Evolutionary conservation across 1,140 invertebrate genomes (phyloP), one percentile per base, ranked within the genome.

Genomic region (Megathymus violae): DNA sequence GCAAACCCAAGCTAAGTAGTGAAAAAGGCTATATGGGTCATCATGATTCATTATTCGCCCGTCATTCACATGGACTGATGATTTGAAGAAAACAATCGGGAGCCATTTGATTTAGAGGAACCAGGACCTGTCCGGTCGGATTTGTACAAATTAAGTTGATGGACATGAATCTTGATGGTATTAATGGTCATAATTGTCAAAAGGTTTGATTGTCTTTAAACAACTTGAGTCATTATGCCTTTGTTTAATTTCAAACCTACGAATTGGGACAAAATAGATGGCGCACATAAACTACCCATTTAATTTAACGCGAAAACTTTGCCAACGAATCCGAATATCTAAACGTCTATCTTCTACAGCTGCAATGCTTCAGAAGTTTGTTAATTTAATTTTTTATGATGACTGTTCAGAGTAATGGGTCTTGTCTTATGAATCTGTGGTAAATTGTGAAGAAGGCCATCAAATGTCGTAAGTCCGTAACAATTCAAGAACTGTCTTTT

Each of bases 251-350:
- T 9, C 27, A n/a, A 31, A 5, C 19, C 19, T 3, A 22, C 19
- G 19, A 31, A 9, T 31, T 9, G 41, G 17, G 15, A 43, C 14
- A n/a, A 43, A 43, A 43, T 17, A 10, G 15, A 43, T 43, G 16
- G 6, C 14, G 41, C n/a, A n/a, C n/a, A n/a, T 10, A 17, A 43
- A 43, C 41, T 43, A 43, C 15, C 41, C 15, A 19, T 13, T 43
- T 43, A 15, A 17, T 43, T 43, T 43, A 17, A 17, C 16, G 15
- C 15, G 41, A 17, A 43, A 43, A 43, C 41, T 43, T 43, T 13
- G 22, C 22, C 1, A 31, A 31, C 16, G 16, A 43, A 19, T 19
- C 4, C 7, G 27, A 31, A 3, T 31, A 43, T 13, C 15, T 43
- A 17, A 43, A 43, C 17, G 16, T 17, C 7, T 43, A 43, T n/a